Evolutionary conservation across 2,797 vertebrate genomes (phyloP).

Genomic region (Anguilla megastoma): DNA sequence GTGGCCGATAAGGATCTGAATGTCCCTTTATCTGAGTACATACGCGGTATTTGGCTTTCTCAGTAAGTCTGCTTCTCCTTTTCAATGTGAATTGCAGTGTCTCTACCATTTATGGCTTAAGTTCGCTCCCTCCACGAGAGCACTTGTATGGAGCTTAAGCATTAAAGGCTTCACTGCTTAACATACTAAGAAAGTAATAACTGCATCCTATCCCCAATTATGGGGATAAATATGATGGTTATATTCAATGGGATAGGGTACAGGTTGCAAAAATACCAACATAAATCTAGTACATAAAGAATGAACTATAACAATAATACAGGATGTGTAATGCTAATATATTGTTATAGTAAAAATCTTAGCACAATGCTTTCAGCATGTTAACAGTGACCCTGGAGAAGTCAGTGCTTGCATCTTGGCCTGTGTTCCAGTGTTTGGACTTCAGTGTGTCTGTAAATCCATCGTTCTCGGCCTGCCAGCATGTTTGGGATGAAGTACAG

Average conservation of each 20-base stretch:
- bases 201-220: not conserved
- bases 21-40: slow-evolving; percentile 6
- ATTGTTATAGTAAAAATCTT: not conserved
- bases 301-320: not conserved
- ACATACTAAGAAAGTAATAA: not conserved
- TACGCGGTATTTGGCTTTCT: not conserved
- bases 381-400: too few species aligned
- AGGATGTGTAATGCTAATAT: not conserved
- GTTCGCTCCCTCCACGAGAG: not conserved
- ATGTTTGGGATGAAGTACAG: not conserved
- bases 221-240: not conserved
- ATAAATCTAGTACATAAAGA: not conserved
- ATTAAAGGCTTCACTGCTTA: not conserved
- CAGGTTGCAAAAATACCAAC: not conserved
- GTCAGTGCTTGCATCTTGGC: too few species aligned
- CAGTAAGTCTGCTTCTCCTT: not conserved
- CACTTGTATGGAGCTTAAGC: not conserved
- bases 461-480: too few species aligned
- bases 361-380: too few species aligned
- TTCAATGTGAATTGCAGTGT: not conserved
- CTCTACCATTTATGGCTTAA: not conserved
- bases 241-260: not conserved
- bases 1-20: not conserved
- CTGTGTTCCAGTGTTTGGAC: too few species aligned
- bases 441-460: too few species aligned